Conservation (phyloP, 1,140 invertebrate species). For the Stegodyphus mimosarum region DNA sequence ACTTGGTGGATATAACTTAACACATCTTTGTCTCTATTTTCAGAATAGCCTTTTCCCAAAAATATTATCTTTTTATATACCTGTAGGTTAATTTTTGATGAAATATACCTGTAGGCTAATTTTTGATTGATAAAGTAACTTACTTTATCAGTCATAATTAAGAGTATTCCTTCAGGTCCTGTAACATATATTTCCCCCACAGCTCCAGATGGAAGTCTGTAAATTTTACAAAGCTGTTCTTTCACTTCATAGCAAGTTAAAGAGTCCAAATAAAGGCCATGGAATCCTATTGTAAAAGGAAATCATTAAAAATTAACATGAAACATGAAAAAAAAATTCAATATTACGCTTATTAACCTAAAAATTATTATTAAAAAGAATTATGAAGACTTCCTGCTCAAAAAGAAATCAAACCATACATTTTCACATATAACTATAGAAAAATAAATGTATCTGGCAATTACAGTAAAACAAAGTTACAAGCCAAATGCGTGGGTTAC, state of each 20-base stretch:
- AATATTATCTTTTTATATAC: too few species aligned
- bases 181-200: constrained; percentile 21
- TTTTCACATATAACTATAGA: background rate
- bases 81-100: too few species aligned
- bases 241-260: constrained; percentile 27
- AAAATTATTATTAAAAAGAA: background rate
- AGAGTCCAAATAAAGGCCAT: constrained; percentile 45
- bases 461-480: background rate
- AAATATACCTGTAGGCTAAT: too few species aligned
- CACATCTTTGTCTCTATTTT: too few species aligned
- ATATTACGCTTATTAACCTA: background rate
- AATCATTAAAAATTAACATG: too few species aligned
- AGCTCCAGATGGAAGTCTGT: background rate
- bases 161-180: constrained; percentile 31
- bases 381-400: background rate
- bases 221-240: constrained; percentile 16
- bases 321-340: too few species aligned
- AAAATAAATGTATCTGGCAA: too few species aligned
- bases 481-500: too few species aligned
- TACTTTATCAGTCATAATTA: constrained; percentile 37
- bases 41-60: too few species aligned
- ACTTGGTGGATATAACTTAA: too few species aligned
- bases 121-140: background rate
- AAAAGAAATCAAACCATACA: background rate
- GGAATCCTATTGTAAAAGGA: constrained; percentile 17